Conservation (phyloP, 2,888 invertebrate genomes). For the Oxyteleia sp. region DNA sequence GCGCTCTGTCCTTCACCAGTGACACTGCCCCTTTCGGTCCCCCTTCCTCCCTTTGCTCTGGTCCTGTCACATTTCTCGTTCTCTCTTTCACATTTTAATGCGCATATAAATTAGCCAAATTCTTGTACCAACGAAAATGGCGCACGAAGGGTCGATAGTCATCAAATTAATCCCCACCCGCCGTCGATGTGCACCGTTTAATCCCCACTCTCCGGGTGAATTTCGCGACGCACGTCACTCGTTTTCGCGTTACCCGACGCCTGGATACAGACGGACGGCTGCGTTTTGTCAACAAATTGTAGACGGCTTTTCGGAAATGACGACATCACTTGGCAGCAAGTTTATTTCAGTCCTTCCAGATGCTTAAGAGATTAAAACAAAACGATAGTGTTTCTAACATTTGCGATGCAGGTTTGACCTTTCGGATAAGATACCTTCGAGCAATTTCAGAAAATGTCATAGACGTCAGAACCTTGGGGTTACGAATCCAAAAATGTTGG, state of each 20-base stretch:
- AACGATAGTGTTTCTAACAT: constrained; percentile 35
- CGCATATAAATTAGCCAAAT: no score
- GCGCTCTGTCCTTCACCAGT: no score
- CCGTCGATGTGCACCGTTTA: constrained; percentile 53
- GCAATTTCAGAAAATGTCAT: constrained; percentile 26
- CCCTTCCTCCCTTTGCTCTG: no score
- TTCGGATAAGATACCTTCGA: constrained; percentile 6
- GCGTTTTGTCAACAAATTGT: constrained; percentile 23
- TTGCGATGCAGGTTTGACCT: constrained; percentile 21
- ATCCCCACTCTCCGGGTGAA: constrained; percentile 28
- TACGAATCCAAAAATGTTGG: background rate
- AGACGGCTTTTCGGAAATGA: background rate
- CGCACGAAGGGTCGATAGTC: constrained; percentile 71
- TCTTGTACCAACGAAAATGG: no score
- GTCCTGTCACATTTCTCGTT: no score
- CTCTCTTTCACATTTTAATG: no score
- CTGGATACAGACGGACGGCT: constrained; percentile 9
- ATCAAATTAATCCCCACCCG: constrained; percentile 67
- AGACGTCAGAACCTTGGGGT: background rate
- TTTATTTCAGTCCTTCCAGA: background rate
- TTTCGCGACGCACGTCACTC: constrained; percentile 51
- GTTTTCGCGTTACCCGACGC: constrained; percentile 40
- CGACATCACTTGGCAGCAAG: background rate
- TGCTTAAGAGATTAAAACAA: constrained; percentile 7
- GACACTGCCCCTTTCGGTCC: no score